phyloP scores from a whole-genome alignment of 2,888 invertebrate species.

The Shargacucullia verbasci region DNA sequence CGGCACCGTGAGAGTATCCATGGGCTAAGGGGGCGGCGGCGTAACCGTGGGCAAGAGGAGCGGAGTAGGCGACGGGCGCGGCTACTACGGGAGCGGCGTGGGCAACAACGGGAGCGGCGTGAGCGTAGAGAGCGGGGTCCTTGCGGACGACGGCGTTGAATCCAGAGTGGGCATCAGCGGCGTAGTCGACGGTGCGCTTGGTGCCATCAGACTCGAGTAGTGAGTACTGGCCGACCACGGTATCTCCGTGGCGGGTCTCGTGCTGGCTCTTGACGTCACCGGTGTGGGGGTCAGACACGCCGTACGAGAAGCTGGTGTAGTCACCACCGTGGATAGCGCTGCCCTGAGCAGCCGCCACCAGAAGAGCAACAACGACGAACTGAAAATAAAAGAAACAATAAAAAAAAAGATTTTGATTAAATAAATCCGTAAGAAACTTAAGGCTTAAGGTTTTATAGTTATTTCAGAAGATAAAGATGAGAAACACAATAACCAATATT shows the following conservation, averaged over 20 bases:
- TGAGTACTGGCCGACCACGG: slow-evolving; percentile 88
- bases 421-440: not conserved
- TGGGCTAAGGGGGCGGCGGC: slow-evolving; percentile 63
- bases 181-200: slow-evolving; percentile 90
- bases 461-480: not conserved
- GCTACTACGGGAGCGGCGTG: slow-evolving; percentile 75
- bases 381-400: slow-evolving; percentile 63
- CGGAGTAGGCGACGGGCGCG: slow-evolving; percentile 62
- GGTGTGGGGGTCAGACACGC: slow-evolving; percentile 84
- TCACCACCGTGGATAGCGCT: slow-evolving; percentile 79
- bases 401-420: not conserved
- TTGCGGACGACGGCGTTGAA: slow-evolving; percentile 89
- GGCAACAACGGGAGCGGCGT: slow-evolving; percentile 69
- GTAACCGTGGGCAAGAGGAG: slow-evolving; percentile 52
- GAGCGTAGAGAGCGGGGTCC: slow-evolving; percentile 75
- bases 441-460: not conserved
- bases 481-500: no score
- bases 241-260: slow-evolving; percentile 90
- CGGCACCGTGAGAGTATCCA: slow-evolving; percentile 61
- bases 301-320: slow-evolving; percentile 84
- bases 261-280: slow-evolving; percentile 89
- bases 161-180: slow-evolving; percentile 86
- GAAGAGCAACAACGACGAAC: slow-evolving; percentile 81
- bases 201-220: slow-evolving; percentile 90
- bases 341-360: slow-evolving; percentile 82